These are phyloP conservation scores for Odocoileus virginianus DNA, from an alignment of 2,113 vertebrate genomes.

Conservation along the genomic window DNA sequence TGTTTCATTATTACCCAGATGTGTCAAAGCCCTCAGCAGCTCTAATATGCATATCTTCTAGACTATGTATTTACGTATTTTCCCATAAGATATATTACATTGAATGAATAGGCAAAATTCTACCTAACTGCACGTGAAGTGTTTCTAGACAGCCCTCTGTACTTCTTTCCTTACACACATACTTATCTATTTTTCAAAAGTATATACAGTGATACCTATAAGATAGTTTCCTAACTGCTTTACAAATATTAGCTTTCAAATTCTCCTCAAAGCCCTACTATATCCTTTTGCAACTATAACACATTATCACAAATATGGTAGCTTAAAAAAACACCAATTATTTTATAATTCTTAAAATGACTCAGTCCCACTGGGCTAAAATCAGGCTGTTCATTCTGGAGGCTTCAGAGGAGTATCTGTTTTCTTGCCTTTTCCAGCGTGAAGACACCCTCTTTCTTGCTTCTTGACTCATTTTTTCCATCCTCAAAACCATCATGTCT, in stretches of 20 bases:
- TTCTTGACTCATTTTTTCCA: neutral
- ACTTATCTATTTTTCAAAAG: neutral
- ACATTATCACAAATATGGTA: neutral
- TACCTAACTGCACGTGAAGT: neutral
- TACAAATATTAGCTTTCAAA: neutral
- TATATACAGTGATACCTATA: neutral
- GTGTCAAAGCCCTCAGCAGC: neutral
- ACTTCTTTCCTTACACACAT: neutral
- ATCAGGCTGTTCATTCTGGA: neutral
- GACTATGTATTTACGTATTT: neutral
- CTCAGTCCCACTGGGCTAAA: neutral
- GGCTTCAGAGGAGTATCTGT: fast-evolving
- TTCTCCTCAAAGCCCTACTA: neutral
- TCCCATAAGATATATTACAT: neutral
- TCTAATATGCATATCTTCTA: neutral
- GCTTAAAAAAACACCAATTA: neutral
- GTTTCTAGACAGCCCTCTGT: neutral
- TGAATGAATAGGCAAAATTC: neutral
- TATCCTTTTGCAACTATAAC: neutral
- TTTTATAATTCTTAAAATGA: neutral
- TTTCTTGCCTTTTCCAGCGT: neutral
- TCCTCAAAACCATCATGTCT: neutral
- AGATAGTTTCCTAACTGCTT: neutral
- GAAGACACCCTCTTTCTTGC: neutral
- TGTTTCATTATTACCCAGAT: neutral